These are phyloP conservation scores for Pyrocephalus nanus DNA, from an alignment of 2,797 vertebrate species.

Conservation along the genomic window DNA sequence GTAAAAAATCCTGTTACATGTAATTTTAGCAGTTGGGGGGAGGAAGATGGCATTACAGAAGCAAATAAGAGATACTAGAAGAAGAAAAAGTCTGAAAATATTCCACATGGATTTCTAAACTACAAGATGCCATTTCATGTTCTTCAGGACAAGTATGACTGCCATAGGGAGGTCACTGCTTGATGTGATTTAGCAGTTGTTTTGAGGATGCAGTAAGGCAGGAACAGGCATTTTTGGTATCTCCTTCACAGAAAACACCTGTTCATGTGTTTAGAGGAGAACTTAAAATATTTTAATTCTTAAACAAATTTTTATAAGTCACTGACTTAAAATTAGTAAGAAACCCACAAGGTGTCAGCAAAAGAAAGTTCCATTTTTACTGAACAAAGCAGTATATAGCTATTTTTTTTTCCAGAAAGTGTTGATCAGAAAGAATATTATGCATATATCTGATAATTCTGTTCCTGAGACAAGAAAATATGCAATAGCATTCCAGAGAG, in stretches of 20 bases:
- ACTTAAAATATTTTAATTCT: not conserved
- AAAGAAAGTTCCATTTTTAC: slow-evolving; percentile 46
- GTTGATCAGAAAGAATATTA: not conserved
- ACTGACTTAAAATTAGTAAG: not conserved
- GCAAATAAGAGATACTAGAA: not conserved
- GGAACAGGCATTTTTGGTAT: not conserved
- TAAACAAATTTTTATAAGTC: not conserved
- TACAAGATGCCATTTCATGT: not conserved
- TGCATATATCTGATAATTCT: not conserved
- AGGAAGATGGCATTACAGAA: not conserved
- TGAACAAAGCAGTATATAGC: not conserved
- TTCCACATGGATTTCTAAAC: not conserved
- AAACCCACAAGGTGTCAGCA: slow-evolving; percentile 75
- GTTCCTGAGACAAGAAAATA: not conserved
- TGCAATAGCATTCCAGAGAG: not conserved
- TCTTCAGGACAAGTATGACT: not conserved
- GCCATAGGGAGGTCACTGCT: not conserved
- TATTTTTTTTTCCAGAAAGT: not conserved
- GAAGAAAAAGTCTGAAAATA: not conserved
- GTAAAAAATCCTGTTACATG: not conserved
- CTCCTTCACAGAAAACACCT: not conserved
- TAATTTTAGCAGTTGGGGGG: not conserved
- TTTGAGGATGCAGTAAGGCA: not conserved
- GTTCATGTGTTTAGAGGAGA: not conserved
- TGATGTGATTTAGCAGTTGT: not conserved